Base-by-base conservation (phyloP, 2,113 vertebrate species). In the Pollachius pollachius region DNA sequence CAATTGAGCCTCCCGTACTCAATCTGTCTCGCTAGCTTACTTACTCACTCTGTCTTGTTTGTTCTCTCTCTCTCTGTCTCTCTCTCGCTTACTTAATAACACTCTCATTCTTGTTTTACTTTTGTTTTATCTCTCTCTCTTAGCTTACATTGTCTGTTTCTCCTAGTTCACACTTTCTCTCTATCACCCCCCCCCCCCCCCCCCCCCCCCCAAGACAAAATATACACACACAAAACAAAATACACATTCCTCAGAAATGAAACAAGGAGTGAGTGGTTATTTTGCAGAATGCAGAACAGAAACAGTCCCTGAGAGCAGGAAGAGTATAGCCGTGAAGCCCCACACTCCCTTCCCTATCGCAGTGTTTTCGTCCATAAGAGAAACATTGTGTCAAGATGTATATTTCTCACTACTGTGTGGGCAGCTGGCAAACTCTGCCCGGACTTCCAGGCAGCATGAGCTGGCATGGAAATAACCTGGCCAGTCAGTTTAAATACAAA, bases 391-490 rank as follows among this genome's bases (percentile, higher is more conserved):
- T 27, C 4, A 4, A 27, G 27, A 27, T 27, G 27, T 27, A 54
- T 74, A 70, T 82, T 84, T 84, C 82, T 85, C 62, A 41, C 19
- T 84, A 76, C 76, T 41, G 37, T 41, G 37, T 41, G 37, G 37
- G 37, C 37, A 41, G 37, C 37, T 11, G 37, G 37, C 5, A 41
- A 41, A 11, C 37, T 41, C 11, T 41, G 37, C 37, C 37, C 48
- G 56, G 78, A 82, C 37, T 74, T 71, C 67, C 62, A 84, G 82
- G 63, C 37, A 80, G 86, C 76, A 77, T 89, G 84, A 90, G 83
- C 69, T 88, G 88, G 86, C 80, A 90, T 83, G 89, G 87, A 91
- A 91, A 91, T 89, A 69, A 79, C 15, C 54, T 16, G 54, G 17
- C 76, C 75, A 85, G 80, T 78, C 76, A 63, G 73, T 75, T 79